Evolutionary conservation across 1,140 invertebrate genomes (phyloP), one percentile per base, ranked within the genome.

Genomic region (Tenebrio molitor): DNA sequence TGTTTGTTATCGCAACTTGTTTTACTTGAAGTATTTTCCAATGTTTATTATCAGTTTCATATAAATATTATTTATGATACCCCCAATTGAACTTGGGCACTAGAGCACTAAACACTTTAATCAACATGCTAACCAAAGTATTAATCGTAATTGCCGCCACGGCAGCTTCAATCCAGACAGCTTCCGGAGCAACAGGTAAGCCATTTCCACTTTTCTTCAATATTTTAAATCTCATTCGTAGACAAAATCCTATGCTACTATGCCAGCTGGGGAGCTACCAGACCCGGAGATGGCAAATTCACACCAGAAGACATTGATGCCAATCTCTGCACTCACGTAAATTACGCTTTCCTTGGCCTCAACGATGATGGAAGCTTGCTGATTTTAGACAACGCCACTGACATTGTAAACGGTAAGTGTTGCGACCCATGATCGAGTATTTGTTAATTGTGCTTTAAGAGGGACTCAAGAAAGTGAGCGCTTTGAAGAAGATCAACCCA

Each of bases 311-410:
- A 88, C 34, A 87, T 92, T 14, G 84, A 91, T 74, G 85, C 90
- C 0, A 77, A 75, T 1, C 80, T 91, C 1, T 92, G 90, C 76
- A 91, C 90, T 0, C 88, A 93, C 79, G 63, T 91, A 2, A 87
- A 91, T 34, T 92, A 91, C 73, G 86, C 87, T 0, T 93, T 92
- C 77, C 85, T 88, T 39, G 90, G 91, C 1, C 76, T 91, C 3
- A 66, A 74, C 29, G 58, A 71, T 4, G 73, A 77, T 69, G 42
- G 70, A 23, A 66, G 33, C 17, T 17, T 66, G n/a, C 3, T 6
- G 6, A 66, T 66, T 12, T 71, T 91, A 10, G 91, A 92, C 77
- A 71, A 85, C 1, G 90, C 85, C 71, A 83, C 90, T 50, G 91
- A 92, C 25, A 83, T 86, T 1, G 81, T 84, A 1, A 25, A 67